Evolutionary conservation across 1,140 invertebrate genomes (phyloP), one percentile per base, ranked within the genome.

Genomic region (Sarcophaga bullata): DNA sequence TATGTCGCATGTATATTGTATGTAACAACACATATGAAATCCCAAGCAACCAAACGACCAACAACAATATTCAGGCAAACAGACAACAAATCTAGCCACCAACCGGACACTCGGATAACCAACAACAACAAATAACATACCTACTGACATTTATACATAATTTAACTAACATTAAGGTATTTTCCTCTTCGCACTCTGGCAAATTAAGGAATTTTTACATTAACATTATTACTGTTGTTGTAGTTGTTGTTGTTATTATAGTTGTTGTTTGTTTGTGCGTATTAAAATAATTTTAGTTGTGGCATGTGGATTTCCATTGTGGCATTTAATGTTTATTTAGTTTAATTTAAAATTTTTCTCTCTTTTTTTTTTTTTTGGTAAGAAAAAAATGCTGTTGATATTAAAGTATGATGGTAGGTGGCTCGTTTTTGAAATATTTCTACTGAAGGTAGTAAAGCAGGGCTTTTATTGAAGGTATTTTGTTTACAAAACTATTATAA

Each of bases 151-250:
- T 68, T 68, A 68, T 68, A 68, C 62, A 68, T 68, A 68, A 68
- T 68, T 68, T 68, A 68, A 68, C 62, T 68, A 68, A 68, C 62
- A 68, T 68, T 68, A 68, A 68, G 62, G 62, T 48, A 76, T 76
- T 50, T 76, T 76, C 73, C 49, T 50, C 46, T 76, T 76, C 73
- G 73, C 73, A 76, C 73, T 76, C 73, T 76, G 46, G 73, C 17
- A 76, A 76, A 76, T 76, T 76, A 50, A 76, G 73, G 73, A 76
- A 76, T 76, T 76, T 76, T 76, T 46, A 62, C 58, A 68, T 68
- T 68, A 68, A 68, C 19, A 8, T 10, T 52, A 52, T 52, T 68
- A 19, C 19, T 68, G 10, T 19, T 68, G 17, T 68, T 68, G 9
- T 19, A 4, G 6, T 9, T 68, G 4, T 37, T 37, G 25, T 37